Evolutionary conservation across 1,140 invertebrate species (phyloP), one percentile per base, ranked within the genome.

Genomic region (Diabrotica virgifera): DNA sequence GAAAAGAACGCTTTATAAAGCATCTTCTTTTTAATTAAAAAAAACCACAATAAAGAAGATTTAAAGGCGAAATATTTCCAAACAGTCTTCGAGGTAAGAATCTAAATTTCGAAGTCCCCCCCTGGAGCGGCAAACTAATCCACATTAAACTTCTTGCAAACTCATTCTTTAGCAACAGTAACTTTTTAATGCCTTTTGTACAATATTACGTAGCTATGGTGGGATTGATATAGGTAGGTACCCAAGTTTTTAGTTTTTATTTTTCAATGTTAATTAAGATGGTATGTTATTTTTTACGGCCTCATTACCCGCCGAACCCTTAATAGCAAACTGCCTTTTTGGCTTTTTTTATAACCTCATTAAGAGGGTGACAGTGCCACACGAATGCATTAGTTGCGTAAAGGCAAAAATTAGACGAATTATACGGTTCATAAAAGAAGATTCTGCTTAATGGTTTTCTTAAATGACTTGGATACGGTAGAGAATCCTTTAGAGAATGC

Each of bases 131-230:
- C 40, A 58, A 69, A 64, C 67, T 67, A 72, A 70, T 70, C 63
- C 65, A 64, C 65, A 65, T 65, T 61, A 61, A 69, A 69, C 60
- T 66, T 66, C 63, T 63, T 66, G 52, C 46, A 59, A 65, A 59
- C 55, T 62, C 63, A 62, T 62, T 69, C 60, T 69, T 69, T 61
- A 61, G 36, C 35, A 54, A 59, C 52, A 60, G 24, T 59, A 67
- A 64, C 66, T 68, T 60, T 64, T 68, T 66, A 65, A 55, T 40
- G 61, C 35, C 52, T 63, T 63, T 51, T 55, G 52, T 63, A 63
- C 52, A 40, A 54, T 55, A 63, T 56, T 54, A 56, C 37, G 52
- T 8, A 40, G 61, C 52, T 63, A 46, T n/a, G 36, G 14, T 14
- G 59, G 51, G 13, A 61, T 61, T 61, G 59, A 61, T 61, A 61